These are phyloP conservation scores for Xylocopa sonorina DNA, from an alignment of 1,140 invertebrate species.

Conservation along the genomic window DNA sequence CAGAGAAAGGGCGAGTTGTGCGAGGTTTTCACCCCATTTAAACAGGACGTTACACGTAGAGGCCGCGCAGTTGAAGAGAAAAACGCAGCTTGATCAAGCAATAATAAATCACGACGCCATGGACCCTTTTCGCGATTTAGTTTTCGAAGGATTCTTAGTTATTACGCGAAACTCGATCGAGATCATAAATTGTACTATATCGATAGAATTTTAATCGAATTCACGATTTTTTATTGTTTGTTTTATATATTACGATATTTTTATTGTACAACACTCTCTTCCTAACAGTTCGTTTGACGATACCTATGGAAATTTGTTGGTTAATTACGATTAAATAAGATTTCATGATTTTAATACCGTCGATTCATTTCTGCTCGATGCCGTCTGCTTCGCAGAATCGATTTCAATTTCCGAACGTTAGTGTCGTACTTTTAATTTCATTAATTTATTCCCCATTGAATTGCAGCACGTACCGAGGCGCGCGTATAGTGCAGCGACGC, in stretches of 20 bases:
- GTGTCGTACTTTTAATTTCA: not conserved
- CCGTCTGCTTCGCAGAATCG: too few relatives aligned
- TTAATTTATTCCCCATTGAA: too few relatives aligned
- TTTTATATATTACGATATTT: not conserved
- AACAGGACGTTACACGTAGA: not conserved
- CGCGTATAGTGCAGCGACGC: not conserved
- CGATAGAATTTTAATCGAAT: not conserved
- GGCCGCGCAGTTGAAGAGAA: not conserved
- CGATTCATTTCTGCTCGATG: not conserved
- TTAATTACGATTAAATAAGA: not conserved
- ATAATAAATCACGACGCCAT: not conserved
- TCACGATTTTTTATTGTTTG: not conserved
- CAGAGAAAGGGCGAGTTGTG: not conserved
- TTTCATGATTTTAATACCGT: not conserved
- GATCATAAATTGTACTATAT: not conserved
- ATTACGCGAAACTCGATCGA: not conserved
- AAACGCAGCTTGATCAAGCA: not conserved
- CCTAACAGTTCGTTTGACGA: not conserved
- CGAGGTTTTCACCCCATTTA: constrained; percentile 9
- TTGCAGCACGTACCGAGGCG: too few relatives aligned
- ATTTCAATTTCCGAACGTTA: not conserved
- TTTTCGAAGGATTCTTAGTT: too few relatives aligned
- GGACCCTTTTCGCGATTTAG: not conserved
- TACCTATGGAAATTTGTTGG: not conserved
- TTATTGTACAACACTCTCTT: not conserved